A percentile compares a stretch with the other conserved stretches of the same genome.
These are phyloP conservation scores for Aphaenogaster rudis DNA, from an alignment of 1,140 invertebrate genomes.

Conservation along the genomic window DNA sequence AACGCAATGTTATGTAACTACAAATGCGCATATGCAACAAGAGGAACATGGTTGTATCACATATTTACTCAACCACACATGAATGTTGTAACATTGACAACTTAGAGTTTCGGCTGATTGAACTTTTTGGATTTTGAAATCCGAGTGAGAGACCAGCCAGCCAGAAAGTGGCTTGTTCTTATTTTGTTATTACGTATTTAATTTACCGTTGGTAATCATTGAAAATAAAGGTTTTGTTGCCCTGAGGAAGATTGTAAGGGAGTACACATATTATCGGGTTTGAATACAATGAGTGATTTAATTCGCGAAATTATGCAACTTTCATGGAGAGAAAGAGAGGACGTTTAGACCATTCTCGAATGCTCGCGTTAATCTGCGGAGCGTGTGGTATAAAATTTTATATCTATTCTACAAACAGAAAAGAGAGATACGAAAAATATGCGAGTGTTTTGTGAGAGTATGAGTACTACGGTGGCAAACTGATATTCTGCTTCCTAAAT, in stretches of 20 bases:
- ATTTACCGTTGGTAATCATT: slow-evolving; percentile 76
- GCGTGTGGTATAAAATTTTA: slow-evolving; percentile 75
- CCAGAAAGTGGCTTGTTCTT: slow-evolving; percentile 72
- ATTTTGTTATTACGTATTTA: slow-evolving; percentile 78
- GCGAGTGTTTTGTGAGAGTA: slow-evolving; percentile 64
- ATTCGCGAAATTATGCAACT: slow-evolving; percentile 59
- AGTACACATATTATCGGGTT: slow-evolving; percentile 51
- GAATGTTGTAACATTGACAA: slow-evolving; percentile 59
- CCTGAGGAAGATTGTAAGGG: slow-evolving; percentile 69
- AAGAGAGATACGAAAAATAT: slow-evolving; percentile 52
- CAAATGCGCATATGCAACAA: slow-evolving; percentile 35
- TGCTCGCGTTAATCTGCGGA: slow-evolving; percentile 67
- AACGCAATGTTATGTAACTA: slow-evolving; percentile 49
- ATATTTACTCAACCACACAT: slow-evolving; percentile 12
- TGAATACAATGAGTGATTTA: slow-evolving; percentile 64
- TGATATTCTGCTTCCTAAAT: slow-evolving; percentile 71
- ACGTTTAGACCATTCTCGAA: slow-evolving; percentile 64
- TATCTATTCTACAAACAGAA: slow-evolving; percentile 74
- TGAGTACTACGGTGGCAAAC: slow-evolving; percentile 21
- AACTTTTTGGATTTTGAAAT: slow-evolving; percentile 75
- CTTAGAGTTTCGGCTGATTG: slow-evolving; percentile 78
- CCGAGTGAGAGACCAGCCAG: slow-evolving; percentile 71
- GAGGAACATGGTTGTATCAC: slow-evolving; percentile 15
- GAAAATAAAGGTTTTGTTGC: slow-evolving; percentile 77
- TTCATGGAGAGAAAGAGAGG: slow-evolving; percentile 77